phyloP scores from a whole-genome alignment of 37 sponge, comb jelly and placozoan species.

The Ephydatia muelleri region DNA sequence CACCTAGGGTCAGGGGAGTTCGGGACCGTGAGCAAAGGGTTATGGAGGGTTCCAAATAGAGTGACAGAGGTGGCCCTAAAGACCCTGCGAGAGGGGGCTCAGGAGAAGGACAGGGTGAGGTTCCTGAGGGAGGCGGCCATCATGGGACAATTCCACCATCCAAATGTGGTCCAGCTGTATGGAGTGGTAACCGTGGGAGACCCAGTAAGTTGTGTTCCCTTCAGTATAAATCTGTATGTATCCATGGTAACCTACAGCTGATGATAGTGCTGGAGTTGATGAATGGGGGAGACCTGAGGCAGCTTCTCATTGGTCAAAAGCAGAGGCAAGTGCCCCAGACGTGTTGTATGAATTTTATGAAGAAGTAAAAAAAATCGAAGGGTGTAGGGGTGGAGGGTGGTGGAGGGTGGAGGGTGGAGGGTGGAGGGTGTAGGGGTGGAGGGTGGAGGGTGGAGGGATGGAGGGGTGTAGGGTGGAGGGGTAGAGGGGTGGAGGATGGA shows the following conservation, averaged over 20 bases:
- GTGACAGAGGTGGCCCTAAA: slow-evolving; percentile 47
- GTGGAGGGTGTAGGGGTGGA: no score
- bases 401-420: no score
- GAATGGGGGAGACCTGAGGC: slow-evolving; percentile 59
- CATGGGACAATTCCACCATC: slow-evolving; percentile 58
- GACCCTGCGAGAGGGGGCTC: slow-evolving; percentile 9
- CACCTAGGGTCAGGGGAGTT: slow-evolving; percentile 63
- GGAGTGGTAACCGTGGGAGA: slow-evolving; percentile 53
- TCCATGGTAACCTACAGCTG: slow-evolving; percentile 25
- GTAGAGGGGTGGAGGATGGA: no score
- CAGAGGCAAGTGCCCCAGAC: not conserved
- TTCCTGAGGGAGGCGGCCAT: slow-evolving; percentile 68
- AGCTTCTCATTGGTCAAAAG: not conserved
- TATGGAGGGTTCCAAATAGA: slow-evolving; percentile 31
- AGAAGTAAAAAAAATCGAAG: no score
- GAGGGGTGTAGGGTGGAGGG: no score
- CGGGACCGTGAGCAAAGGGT: slow-evolving; percentile 37
- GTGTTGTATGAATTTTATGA: no score
- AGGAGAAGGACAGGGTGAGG: slow-evolving; percentile 30
- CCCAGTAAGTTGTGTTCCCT: slow-evolving; percentile 42
- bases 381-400: no score
- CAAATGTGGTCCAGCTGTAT: slow-evolving; percentile 48
- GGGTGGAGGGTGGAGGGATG: no score
- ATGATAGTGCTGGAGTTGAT: slow-evolving; percentile 79
- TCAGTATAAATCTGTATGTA: not conserved